Evolutionary conservation across 1,140 invertebrate genomes (phyloP).

Genomic region (Macrocentrus cingulum): DNA sequence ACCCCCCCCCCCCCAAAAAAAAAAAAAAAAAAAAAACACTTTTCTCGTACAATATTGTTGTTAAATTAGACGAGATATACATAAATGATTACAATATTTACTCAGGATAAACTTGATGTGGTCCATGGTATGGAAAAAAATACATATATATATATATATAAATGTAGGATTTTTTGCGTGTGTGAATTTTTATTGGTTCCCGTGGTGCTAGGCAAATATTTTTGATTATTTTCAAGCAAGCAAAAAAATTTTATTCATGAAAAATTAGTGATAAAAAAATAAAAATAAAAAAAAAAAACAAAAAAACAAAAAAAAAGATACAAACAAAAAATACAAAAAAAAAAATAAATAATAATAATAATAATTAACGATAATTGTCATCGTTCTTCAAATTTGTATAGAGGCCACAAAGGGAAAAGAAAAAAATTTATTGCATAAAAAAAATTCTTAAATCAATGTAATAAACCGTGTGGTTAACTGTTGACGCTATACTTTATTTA

Average conservation of each 20-base stretch:
- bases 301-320: constrained; percentile 24
- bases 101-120: constrained; percentile 60
- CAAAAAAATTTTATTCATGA: neutral
- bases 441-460: constrained; percentile 33
- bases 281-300: constrained; percentile 18
- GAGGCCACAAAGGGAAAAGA: constrained; percentile 20
- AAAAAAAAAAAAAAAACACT: neutral
- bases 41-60: constrained; percentile 36
- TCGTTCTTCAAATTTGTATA: constrained; percentile 40
- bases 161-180: constrained; percentile 39
- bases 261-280: constrained; percentile 2
- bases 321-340: constrained; percentile 9
- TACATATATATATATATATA: constrained; percentile 36
- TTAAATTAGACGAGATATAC: constrained; percentile 47
- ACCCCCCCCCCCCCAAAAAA: neutral
- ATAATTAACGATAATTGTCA: constrained; percentile 22
- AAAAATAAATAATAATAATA: constrained; percentile 22
- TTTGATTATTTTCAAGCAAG: constrained; percentile 37
- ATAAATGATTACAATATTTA: constrained; percentile 60
- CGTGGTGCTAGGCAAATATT: constrained; percentile 52
- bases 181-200: constrained; percentile 49
- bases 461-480: constrained; percentile 41
- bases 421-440: constrained; percentile 28
- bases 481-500: constrained; percentile 48
- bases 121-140: constrained; percentile 47